Conservation (phyloP, 2,113 vertebrate genomes). For the Nipponia nippon region DNA sequence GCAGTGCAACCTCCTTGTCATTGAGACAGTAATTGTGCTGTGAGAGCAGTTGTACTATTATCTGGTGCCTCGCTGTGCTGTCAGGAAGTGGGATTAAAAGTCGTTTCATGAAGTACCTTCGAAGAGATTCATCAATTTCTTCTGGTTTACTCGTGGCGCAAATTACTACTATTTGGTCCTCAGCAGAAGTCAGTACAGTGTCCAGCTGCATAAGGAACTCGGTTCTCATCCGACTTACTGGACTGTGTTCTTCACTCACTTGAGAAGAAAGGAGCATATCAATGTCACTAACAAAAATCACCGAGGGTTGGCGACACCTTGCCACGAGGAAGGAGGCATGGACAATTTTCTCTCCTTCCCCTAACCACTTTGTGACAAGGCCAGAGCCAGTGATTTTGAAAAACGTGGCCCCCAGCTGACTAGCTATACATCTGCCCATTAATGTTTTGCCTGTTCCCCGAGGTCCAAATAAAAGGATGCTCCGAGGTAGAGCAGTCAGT, state of each 20-base stretch:
- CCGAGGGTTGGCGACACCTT: conserved; percentile 93
- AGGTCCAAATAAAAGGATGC: conserved; percentile 97
- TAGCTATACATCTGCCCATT: conserved; percentile 93
- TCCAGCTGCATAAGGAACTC: conserved; percentile 98
- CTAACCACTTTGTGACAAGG: conserved; percentile 94
- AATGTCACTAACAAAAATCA: conserved; percentile 97
- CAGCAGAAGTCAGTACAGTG: conserved; percentile 89
- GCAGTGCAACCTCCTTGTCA: conserved; percentile 97
- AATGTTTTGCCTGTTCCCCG: conserved; percentile 95
- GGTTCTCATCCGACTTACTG: conserved; percentile 90
- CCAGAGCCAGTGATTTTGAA: conserved; percentile 89
- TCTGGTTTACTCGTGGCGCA: conserved; percentile 98
- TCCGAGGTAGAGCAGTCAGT: conserved; percentile 91
- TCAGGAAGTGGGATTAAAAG: conserved; percentile 98
- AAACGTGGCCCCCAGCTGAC: conserved; percentile 94
- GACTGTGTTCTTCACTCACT: conserved; percentile 91
- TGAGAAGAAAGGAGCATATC: conserved; percentile 92
- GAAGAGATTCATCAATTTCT: conserved; percentile 95
- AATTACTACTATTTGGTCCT: conserved; percentile 96
- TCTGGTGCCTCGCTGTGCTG: conserved; percentile 95
- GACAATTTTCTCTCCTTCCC: conserved; percentile 94
- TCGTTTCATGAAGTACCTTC: conserved; percentile 98
- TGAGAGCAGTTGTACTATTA: conserved; percentile 98
- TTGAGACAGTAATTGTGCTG: conserved; percentile 99
- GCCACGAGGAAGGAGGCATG: conserved; percentile 95